Conservation (phyloP, 1,140 invertebrate genomes). For the Drosophila tani region DNA sequence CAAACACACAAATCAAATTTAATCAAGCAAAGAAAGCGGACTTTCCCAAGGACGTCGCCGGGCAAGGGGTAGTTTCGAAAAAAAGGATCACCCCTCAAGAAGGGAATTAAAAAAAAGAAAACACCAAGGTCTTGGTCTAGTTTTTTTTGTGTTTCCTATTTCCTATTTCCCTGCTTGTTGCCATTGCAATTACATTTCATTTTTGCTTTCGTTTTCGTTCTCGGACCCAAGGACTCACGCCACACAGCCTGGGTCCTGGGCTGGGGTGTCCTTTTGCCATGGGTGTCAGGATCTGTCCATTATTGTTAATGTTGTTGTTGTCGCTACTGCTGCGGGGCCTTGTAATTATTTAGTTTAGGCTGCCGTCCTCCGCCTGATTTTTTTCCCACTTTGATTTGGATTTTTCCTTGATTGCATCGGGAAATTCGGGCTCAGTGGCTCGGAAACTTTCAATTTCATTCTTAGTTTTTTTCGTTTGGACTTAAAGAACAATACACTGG, state of each 20-base stretch:
- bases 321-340: conserved; percentile 43
- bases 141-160: conserved; percentile 36
- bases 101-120: conserved; percentile 15
- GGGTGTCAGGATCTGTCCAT: conserved; percentile 62
- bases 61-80: conserved; percentile 49
- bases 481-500: conserved; percentile 10
- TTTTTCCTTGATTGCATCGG: conserved; percentile 14
- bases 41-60: conserved; percentile 59
- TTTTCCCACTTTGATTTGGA: neutral
- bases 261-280: conserved; percentile 53
- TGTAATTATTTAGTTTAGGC: conserved; percentile 76
- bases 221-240: conserved; percentile 49
- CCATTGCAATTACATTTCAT: conserved; percentile 73
- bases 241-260: conserved; percentile 28
- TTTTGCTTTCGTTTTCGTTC: conserved; percentile 49
- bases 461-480: conserved; percentile 11
- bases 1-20: conserved; percentile 81
- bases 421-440: conserved; percentile 48
- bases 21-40: conserved; percentile 76
- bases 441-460: conserved; percentile 70
- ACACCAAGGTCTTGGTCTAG: conserved; percentile 69
- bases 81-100: conserved; percentile 55
- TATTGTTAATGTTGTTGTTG: conserved; percentile 37
- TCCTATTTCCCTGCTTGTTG: conserved; percentile 27
- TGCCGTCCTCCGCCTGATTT: conserved; percentile 14